Evolutionary conservation across 2,113 vertebrate species (phyloP).

Genomic region (Athene cunicularia): DNA sequence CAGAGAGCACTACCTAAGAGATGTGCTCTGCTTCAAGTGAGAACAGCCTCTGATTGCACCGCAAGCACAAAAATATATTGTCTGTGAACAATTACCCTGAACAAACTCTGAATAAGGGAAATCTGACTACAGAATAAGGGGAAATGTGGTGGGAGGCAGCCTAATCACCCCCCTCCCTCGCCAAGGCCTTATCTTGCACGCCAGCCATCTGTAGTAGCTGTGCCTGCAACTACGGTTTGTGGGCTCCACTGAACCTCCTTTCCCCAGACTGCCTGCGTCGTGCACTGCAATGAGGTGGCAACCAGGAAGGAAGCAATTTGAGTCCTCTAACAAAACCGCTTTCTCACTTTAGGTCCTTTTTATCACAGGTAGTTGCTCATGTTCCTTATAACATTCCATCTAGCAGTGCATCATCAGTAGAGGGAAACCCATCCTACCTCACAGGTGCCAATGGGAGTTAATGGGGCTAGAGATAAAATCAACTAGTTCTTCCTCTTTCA

Average conservation of each 20-base stretch:
- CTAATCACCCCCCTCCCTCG: neutral
- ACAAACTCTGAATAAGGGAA: constrained; percentile 55
- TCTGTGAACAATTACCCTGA: constrained; percentile 58
- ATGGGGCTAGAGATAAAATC: neutral
- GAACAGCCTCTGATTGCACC: constrained; percentile 49
- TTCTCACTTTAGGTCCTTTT: neutral
- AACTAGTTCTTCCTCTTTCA: neutral
- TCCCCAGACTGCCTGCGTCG: neutral
- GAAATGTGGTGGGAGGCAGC: neutral
- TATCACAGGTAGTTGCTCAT: neutral
- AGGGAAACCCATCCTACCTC: neutral
- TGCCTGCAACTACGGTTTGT: neutral
- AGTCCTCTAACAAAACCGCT: neutral
- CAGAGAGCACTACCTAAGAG: constrained; percentile 68
- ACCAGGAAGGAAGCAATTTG: neutral
- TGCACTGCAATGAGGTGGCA: neutral
- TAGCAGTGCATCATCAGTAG: rapidly evolving
- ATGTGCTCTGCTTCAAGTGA: constrained; percentile 58
- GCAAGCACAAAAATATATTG: constrained; percentile 64
- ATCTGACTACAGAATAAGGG: constrained; percentile 14
- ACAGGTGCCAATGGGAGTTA: neutral
- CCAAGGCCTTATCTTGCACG: neutral
- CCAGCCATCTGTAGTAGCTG: constrained; percentile 34
- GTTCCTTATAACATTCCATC: neutral
- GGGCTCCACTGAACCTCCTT: neutral